Conservation (phyloP, 2,797 vertebrate species). For the Dryobates pubescens region DNA sequence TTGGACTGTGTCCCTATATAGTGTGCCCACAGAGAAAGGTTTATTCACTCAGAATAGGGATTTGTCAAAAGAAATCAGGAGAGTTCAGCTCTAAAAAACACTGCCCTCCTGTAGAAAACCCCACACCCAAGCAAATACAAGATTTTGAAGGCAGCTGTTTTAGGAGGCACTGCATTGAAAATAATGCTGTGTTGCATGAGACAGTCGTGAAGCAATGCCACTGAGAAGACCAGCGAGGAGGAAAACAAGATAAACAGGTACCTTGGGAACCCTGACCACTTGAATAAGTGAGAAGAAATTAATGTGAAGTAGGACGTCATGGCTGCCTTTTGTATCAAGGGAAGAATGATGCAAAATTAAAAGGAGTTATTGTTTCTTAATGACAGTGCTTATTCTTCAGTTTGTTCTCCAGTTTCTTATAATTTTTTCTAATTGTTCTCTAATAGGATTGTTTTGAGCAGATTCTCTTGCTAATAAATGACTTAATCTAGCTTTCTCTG, state of each 20-base stretch:
- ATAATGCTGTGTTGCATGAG: neutral
- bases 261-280: neutral
- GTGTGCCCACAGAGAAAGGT: neutral
- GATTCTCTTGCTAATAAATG: slow-evolving; percentile 3
- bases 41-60: neutral
- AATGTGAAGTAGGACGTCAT: neutral
- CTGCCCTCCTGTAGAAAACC: neutral
- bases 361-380: neutral
- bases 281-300: neutral
- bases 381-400: neutral
- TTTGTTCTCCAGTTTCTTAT: neutral
- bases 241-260: neutral
- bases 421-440: neutral
- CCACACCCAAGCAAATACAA: neutral
- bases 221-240: neutral
- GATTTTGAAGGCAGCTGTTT: neutral
- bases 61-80: neutral
- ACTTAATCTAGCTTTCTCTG: neutral
- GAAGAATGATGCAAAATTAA: neutral
- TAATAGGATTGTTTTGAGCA: neutral
- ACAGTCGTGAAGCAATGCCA: neutral
- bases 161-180: neutral
- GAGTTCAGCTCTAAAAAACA: neutral
- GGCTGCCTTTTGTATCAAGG: neutral
- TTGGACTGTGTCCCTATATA: neutral